Percentiles rank a stretch among this genome's conserved stretches.
These are phyloP conservation scores for Andrena marginata DNA, from an alignment of 2,888 invertebrate genomes.

Conservation along the genomic window DNA sequence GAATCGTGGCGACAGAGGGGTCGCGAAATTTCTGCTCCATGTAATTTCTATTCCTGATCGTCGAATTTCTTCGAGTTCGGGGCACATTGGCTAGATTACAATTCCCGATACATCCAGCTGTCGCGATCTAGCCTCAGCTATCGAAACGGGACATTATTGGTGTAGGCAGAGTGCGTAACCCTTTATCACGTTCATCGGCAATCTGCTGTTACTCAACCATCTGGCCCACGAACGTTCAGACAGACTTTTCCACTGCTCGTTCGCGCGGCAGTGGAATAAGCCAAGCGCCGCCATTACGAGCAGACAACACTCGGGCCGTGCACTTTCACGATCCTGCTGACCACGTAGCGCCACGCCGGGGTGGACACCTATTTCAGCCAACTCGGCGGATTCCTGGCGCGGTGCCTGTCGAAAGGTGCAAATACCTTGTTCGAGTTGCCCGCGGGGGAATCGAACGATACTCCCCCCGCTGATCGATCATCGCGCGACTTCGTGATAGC, in stretches of 20 bases:
- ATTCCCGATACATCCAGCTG: background rate
- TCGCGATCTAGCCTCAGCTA: background rate
- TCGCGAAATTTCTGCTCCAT: no score
- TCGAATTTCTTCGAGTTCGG: background rate
- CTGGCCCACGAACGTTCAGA: constrained; percentile 24
- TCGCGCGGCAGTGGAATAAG: constrained; percentile 55
- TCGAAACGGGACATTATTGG: background rate
- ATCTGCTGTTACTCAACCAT: constrained; percentile 14
- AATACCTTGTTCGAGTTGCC: constrained; percentile 33
- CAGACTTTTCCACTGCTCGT: background rate
- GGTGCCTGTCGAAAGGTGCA: constrained; percentile 62
- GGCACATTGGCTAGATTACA: background rate
- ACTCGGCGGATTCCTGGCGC: constrained; percentile 73
- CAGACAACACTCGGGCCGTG: constrained; percentile 53
- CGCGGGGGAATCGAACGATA: constrained; percentile 10
- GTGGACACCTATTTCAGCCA: constrained; percentile 54
- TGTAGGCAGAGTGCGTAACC: constrained; percentile 21
- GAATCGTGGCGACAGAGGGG: background rate
- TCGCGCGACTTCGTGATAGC: constrained; percentile 15
- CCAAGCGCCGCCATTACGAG: constrained; percentile 55
- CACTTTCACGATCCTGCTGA: constrained; percentile 65
- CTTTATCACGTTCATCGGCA: constrained; percentile 22
- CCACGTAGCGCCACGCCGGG: constrained; percentile 45
- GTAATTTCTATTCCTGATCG: background rate
- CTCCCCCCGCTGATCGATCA: constrained; percentile 10